Evolutionary conservation across 2,797 vertebrate species (phyloP).

Genomic region (Rachycentron canadum): DNA sequence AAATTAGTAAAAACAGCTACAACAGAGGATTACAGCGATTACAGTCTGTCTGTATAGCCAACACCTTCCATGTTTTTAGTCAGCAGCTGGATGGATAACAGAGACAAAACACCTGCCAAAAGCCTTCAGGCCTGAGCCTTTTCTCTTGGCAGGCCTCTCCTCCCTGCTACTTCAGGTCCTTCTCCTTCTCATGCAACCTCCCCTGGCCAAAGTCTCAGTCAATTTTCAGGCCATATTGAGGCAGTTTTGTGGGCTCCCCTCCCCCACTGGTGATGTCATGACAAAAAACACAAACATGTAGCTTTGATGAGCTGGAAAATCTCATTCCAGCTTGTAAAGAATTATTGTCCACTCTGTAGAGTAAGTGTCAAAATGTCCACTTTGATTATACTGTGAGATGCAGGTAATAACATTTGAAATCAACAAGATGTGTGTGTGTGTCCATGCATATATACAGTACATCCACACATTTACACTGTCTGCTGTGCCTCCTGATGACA

Average conservation of each 20-base stretch:
- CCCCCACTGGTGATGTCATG: constrained; percentile 67
- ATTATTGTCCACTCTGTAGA: constrained; percentile 63
- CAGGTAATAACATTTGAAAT: constrained; percentile 62
- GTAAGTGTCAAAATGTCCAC: constrained; percentile 59
- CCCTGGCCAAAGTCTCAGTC: constrained; percentile 68
- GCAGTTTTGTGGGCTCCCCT: constrained; percentile 53
- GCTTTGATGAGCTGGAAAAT: constrained; percentile 79
- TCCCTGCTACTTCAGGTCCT: constrained; percentile 73
- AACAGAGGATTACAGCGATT: constrained; percentile 56
- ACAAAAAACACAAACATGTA: constrained; percentile 72
- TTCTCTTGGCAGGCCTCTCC: constrained; percentile 72
- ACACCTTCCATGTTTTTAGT: constrained; percentile 71
- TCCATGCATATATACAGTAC: background rate
- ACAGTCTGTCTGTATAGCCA: constrained; percentile 51
- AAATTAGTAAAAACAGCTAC: constrained; percentile 39
- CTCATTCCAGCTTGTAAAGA: constrained; percentile 65
- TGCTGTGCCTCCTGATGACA: background rate
- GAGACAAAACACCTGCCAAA: constrained; percentile 80
- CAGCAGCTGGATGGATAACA: constrained; percentile 78
- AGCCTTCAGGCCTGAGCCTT: constrained; percentile 72
- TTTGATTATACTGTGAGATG: constrained; percentile 44
- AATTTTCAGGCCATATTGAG: constrained; percentile 74
- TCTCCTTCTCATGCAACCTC: constrained; percentile 77
- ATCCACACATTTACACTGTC: constrained; percentile 7
- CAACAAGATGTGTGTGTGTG: constrained; percentile 34